These are phyloP conservation scores for Scotopteryx bipunctaria DNA, from an alignment of 2,888 invertebrate genomes.

Conservation along the genomic window DNA sequence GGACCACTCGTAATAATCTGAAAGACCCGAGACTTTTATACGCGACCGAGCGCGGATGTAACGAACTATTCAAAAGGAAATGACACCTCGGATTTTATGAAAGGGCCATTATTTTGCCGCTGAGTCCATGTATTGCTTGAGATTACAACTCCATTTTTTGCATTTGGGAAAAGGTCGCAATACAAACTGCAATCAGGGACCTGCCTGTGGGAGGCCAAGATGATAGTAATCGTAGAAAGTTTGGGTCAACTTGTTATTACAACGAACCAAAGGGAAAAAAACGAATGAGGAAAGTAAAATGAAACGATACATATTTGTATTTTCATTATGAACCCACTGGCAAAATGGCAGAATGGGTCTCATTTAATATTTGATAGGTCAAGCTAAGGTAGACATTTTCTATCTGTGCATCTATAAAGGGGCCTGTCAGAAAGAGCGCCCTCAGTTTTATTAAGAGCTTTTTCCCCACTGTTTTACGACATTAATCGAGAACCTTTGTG, in stretches of 20 bases:
- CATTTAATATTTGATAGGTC: constrained; percentile 62
- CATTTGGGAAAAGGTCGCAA: constrained; percentile 7
- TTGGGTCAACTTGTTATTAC: constrained; percentile 41
- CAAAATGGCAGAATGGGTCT: constrained; percentile 52
- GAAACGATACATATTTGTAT: constrained; percentile 42
- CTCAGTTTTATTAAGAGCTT: constrained; percentile 48
- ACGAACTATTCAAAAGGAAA: constrained; percentile 73
- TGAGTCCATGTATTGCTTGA: constrained; percentile 14
- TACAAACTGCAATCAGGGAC: constrained; percentile 20
- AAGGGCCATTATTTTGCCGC: constrained; percentile 53
- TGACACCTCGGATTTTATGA: constrained; percentile 71
- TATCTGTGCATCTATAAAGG: constrained; percentile 57
- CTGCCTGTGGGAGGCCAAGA: constrained; percentile 6
- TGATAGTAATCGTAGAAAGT: constrained; percentile 40
- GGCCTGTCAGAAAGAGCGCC: constrained; percentile 47
- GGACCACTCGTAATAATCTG: constrained; percentile 56
- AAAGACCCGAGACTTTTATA: constrained; percentile 62
- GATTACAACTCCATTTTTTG: constrained; percentile 14
- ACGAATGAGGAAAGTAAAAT: constrained; percentile 43
- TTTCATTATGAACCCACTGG: constrained; percentile 50
- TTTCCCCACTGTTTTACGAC: constrained; percentile 54
- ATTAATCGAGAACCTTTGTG: constrained; percentile 50
- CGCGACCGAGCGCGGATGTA: constrained; percentile 55
- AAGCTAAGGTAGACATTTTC: constrained; percentile 33
- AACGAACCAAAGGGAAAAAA: constrained; percentile 41